Evolutionary conservation across 2,797 vertebrate species (phyloP), one percentile per base, ranked within the genome.

Genomic region (Lepus townsendii): DNA sequence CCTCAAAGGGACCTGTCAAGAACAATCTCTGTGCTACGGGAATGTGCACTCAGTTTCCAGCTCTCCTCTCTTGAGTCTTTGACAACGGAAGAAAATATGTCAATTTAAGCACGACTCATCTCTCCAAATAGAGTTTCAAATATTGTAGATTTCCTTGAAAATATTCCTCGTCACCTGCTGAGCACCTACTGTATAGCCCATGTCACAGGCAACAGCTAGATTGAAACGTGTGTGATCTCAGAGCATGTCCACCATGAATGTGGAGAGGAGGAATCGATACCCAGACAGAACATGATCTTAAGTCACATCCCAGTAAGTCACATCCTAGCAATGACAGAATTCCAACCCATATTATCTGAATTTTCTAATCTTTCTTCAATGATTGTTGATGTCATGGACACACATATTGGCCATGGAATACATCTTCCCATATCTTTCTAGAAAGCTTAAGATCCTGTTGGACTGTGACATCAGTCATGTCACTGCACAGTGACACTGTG

Each of bases 171-270:
- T 4, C 30, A 50, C 68, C 83, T 73, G 69, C 4, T 57, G n/a
- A 54, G 22, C 1, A 5, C 14, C 69, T 66, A 11, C 5, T 16
- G 2, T 5, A 65, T 19, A 54, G 2, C 3, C 60, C 0, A 17
- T 2, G 0, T 57, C 8, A 83, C 54, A 82, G 62, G 1, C 6
- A 93, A 65, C 3, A 60, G 19, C 20, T 54, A n/a, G 1, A 38
- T 3, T 57, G 35, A 57, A 16, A 5, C 3, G 27, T 66, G 30
- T 26, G 7, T 57, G 63, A 77, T 65, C 8, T 27, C 13, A 3
- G 52, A 9, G 5, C 30, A 42, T 8, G 5, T 9, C 19, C 19
- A 71, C 47, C 1, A 20, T 62, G 3, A 0, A 27, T 13, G 9
- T 12, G 52, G 68, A 88, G 24, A 11, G 4, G 26, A 26, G 27